Evolutionary conservation across 1,140 invertebrate species (phyloP).

Genomic region (Saccostrea glomerata): DNA sequence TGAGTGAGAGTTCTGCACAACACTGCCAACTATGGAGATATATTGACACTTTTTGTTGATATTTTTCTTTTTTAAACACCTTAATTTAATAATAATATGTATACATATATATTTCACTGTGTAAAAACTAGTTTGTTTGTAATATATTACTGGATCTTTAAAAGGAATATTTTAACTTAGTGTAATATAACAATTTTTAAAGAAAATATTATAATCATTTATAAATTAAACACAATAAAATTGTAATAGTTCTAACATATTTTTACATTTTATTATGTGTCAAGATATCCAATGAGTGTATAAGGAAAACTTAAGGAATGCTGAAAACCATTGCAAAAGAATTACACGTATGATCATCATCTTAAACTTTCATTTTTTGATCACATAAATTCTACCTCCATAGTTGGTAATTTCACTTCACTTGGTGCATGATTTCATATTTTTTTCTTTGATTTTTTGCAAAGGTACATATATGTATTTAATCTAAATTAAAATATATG

Average conservation of each 20-base stretch:
- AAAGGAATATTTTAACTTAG: neutral
- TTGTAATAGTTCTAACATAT: neutral
- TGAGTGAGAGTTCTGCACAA: constrained; percentile 13
- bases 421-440: neutral
- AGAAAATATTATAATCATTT: neutral
- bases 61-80: neutral
- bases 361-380: neutral
- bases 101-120: neutral
- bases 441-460: neutral
- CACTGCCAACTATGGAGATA: constrained; percentile 26
- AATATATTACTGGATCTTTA: neutral
- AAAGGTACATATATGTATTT: no score
- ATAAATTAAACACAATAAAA: neutral
- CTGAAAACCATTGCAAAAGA: no score
- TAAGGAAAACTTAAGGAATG: neutral
- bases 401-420: constrained; percentile 34
- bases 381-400: neutral
- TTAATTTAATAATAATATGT: neutral
- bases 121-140: neutral
- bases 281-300: neutral
- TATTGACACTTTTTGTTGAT: neutral
- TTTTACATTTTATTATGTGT: neutral
- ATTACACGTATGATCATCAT: no score
- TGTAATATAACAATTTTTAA: neutral
- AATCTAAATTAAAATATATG: no score